Base-by-base conservation (phyloP, 30 jellyfish, hydroid and myxozoan genomes). In the Aurelia sp. region DNA sequence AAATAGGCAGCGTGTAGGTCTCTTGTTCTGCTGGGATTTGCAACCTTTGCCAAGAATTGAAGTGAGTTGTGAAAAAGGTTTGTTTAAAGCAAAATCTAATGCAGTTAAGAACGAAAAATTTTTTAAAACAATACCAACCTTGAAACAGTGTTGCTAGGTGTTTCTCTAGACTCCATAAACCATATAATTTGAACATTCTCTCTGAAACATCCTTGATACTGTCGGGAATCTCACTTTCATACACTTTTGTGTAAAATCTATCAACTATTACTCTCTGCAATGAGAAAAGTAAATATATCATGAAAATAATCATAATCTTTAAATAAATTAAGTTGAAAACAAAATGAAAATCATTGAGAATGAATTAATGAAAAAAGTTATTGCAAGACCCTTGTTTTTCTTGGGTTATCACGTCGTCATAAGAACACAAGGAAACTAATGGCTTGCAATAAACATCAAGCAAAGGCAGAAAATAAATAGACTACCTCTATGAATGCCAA, bases 111-210 rank as follows among this genome's bases (percentile, higher is more conserved):
- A n/a, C n/a, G n/a, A n/a, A n/a, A n/a, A n/a, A n/a, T 3, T 21
- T 4, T 37, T 13, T 6, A 20, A 20, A 76, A 22, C 11, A 18
- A 66, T 12, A 31, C 89, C 2, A 66, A 94, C 99, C 99, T 88
- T 94, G 99, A 37, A 84, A 88, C 8, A 94, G 81, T 12, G 94
- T 89, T 18, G 96, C 91, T 58, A 67, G 74, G 71, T 94, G 86
- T 40, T 74, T 89, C 35, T 94, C 99, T 35, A 94, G 48, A 19
- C 90, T 74, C 99, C 99, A 94, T 47, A 94, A 66, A 7, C 99
- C 99, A 74, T 78, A 94, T 68, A 94, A 82, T 89, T 76, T 81
- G 85, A 83, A 89, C 91, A 94, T 73, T n/a, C 91, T 62, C 55
- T 72, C 80, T 1, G 94, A 77, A n/a, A 73, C 95, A 21, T 52